A percentile compares a stretch with the other conserved stretches of the same genome.
Evolutionary conservation across 2,113 vertebrate species (phyloP).

Genomic region (Brachyhypopomus gauderio): DNA sequence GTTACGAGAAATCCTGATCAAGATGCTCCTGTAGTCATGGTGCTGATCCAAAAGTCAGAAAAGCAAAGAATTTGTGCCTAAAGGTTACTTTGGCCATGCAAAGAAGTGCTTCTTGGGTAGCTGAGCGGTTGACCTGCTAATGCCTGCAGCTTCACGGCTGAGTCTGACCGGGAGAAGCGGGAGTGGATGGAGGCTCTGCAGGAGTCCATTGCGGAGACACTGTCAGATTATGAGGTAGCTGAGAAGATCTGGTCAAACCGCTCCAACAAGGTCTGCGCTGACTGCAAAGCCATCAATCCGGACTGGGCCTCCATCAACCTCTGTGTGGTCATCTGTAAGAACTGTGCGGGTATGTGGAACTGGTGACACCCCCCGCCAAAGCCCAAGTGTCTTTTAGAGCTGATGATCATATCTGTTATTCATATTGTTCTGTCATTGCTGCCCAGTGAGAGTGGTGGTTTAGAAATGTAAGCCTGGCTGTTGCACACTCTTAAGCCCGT

Average conservation of each 20-base stretch:
- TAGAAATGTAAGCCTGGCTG: slow-evolving; percentile 11
- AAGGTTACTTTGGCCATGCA: too few species aligned
- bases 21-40: too few species aligned
- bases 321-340: slow-evolving; percentile 97
- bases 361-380: background rate
- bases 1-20: too few species aligned
- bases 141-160: slow-evolving; percentile 83
- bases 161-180: slow-evolving; percentile 86
- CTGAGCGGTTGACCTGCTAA: background rate
- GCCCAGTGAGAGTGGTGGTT: background rate
- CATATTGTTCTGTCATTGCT: background rate
- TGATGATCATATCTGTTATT: background rate
- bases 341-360: slow-evolving; percentile 84
- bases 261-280: slow-evolving; percentile 88
- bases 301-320: slow-evolving; percentile 99
- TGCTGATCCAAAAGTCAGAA: too few species aligned
- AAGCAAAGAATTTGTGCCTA: too few species aligned
- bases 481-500: slow-evolving; percentile 14
- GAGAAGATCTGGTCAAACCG: slow-evolving; percentile 99
- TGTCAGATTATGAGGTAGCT: slow-evolving; percentile 96
- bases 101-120: background rate
- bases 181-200: slow-evolving; percentile 93
- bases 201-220: slow-evolving; percentile 90
- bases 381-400: background rate
- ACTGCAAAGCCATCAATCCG: slow-evolving; percentile 86